Evolutionary conservation across 2,797 vertebrate species (phyloP), one percentile per base, ranked within the genome.

Genomic region (Brotula barbata): DNA sequence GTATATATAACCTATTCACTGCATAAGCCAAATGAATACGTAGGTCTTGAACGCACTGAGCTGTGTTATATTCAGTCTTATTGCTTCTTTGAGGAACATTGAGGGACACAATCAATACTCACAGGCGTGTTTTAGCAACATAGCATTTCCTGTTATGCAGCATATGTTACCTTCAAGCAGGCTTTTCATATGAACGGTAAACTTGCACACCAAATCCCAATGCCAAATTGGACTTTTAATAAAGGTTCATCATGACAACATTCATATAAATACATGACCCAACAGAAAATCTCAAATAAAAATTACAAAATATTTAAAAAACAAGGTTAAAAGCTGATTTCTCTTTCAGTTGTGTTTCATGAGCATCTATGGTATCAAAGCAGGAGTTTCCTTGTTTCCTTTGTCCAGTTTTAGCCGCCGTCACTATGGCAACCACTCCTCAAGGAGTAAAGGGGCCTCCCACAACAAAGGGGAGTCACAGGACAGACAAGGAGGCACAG

Each of bases 301-400:
- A 74, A 80, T 88, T 33, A 86, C 73, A 88, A 89, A 88, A 87
- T 77, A 71, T 88, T 80, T 75, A 82, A 80, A 83, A 73, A 78
- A 73, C n/a, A n/a, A 64, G 74, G 68, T 67, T 50, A 78, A 75
- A 78, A 75, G 73, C 64, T 33, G 36, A 15, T 61, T 69, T 70
- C 7, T 61, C 34, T 74, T 56, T 49, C 53, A 7, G 34, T 34
- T 60, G 47, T 40, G 34, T 57, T 52, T 51, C 42, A 62, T 36
- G 16, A 69, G 62, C 59, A 40, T 78, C 64, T 50, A 41, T 14
- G 45, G 60, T 37, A 4, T 68, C 19, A 65, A 63, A 77, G 60
- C 69, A 60, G 68, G 64, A 28, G 23, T 1, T n/a, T n/a, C n/a
- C n/a, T 23, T 28, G 61, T 72, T 68, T 67, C 68, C 68, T 53